Evolutionary conservation across 2,888 invertebrate species (phyloP), one percentile per base, ranked within the genome.

Genomic region (Halictus quadricinctus): DNA sequence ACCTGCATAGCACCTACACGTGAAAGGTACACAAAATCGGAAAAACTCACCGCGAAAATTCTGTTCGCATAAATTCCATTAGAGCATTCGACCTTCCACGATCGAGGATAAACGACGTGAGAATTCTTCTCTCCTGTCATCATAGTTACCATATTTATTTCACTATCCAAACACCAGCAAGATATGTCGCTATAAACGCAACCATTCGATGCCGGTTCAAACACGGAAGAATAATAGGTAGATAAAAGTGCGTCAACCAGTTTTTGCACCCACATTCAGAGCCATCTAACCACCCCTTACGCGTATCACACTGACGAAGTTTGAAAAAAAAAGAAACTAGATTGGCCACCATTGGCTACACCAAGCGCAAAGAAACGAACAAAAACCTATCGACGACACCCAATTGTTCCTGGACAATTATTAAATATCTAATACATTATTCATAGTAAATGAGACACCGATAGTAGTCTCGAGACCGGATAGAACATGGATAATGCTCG

Each of bases 71-170:
- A 21, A 18, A 48, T 66, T 29, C 18, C 21, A 64, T 58, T 54
- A 18, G 12, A 21, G 25, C 15, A 41, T 25, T 50, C 46, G 43
- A 77, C 50, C 80, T n/a, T 48, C 36, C n/a, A 25, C 41, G 12
- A 60, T 50, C 25, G 72, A 81, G 58, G n/a, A 50, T 29, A 48
- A 13, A 10, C 25, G 29, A 54, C 15, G 64, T 10, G n/a, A 64
- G 10, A 72, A 60, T 54, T 43, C 21, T 58, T 21, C 13, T 21
- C 21, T 66, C 8, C 46, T 15, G 29, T 25, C 25, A 70, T 18
- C 25, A 10, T 64, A 46, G 43, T 36, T 36, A 76, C n/a, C 50
- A 75, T n/a, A 70, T 64, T 72, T 80, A 48, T 80, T n/a, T 18
- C 64, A 64, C 75, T 41, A 75, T 15, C 43, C 64, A 36, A 66